Conservation (phyloP, 1,140 invertebrate species). For the Ips typographus region DNA sequence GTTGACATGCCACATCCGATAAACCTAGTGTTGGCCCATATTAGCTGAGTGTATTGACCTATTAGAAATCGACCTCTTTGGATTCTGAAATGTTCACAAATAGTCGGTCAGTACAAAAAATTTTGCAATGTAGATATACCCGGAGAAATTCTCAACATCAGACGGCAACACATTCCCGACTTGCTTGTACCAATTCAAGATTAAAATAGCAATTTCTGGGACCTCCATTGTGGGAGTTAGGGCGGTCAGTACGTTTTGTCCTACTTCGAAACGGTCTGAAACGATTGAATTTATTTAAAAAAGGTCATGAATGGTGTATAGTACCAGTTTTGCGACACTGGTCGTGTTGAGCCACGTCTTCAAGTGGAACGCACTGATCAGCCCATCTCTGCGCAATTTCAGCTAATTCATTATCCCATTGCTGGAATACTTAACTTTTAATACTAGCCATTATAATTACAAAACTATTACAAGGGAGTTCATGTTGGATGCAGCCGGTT, state of each 20-base stretch:
- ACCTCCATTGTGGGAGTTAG: constrained; percentile 12
- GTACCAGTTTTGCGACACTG: constrained; percentile 31
- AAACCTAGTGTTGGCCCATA: constrained; percentile 57
- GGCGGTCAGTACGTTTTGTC: constrained; percentile 35
- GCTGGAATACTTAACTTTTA: constrained; percentile 15
- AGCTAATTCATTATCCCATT: constrained; percentile 35
- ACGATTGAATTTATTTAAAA: background rate
- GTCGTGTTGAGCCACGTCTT: constrained; percentile 33
- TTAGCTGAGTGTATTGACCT: constrained; percentile 59
- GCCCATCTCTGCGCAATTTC: constrained; percentile 38
- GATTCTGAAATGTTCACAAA: constrained; percentile 18
- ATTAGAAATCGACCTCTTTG: constrained; percentile 31
- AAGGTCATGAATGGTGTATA: background rate
- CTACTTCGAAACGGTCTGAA: constrained; percentile 33
- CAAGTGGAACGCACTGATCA: constrained; percentile 29
- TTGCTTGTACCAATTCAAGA: constrained; percentile 37
- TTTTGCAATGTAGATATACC: constrained; percentile 18
- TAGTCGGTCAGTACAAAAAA: background rate
- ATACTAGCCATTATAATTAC: background rate
- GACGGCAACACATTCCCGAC: constrained; percentile 30
- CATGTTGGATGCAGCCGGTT: constrained; percentile 37
- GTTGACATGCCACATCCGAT: constrained; percentile 58
- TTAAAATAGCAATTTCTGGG: constrained; percentile 30
- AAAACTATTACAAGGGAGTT: constrained; percentile 23
- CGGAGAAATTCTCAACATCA: constrained; percentile 33